Evolutionary conservation across 2,888 invertebrate genomes (phyloP), one percentile per base, ranked within the genome.

Genomic region (Oxycera nigricornis): DNA sequence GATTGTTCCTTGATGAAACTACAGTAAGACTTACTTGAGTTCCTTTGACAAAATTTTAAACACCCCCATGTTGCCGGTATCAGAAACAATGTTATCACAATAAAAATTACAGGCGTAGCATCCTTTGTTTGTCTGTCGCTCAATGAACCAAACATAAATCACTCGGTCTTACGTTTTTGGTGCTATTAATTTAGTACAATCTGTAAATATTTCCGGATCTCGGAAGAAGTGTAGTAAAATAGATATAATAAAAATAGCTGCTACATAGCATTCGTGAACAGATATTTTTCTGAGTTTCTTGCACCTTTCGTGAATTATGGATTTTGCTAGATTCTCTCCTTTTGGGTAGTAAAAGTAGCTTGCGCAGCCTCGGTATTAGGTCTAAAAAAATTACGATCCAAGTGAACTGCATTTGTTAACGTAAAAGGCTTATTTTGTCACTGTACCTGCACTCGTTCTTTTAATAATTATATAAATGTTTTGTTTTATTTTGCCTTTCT

Each of bases 141-240:
- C 6, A 46, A n/a, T n/a, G n/a, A n/a, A n/a, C n/a, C n/a, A 14
- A 46, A 46, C 2, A 3, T 46, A 7, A 46, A 46, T 3, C 3
- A 46, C 11, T 35, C 11, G 17, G 9, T 6, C 24, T 55, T 55
- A 30, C 26, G 50, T 26, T 14, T 41, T 92, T 84, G 90, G 76
- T 92, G 86, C 31, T 89, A 92, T 86, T 28, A 89, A 83, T 72
- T 89, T 88, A 0, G 92, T 92, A 95, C 96, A 96, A 0, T 96
- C 97, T 0, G 87, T 86, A 77, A 94, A 89, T 82, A 96, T 93
- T 73, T 94, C 93, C 0, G 96, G 96, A 76, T 90, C 90, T 26
- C 95, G 88, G 83, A 94, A 92, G 83, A 96, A 92, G 90, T 96
- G 95, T 74, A 96, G 86, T 46, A 91, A 79, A 22, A 96, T 91